phyloP scores from a whole-genome alignment of 2,888 invertebrate species.

The Eupsilia transversa region DNA sequence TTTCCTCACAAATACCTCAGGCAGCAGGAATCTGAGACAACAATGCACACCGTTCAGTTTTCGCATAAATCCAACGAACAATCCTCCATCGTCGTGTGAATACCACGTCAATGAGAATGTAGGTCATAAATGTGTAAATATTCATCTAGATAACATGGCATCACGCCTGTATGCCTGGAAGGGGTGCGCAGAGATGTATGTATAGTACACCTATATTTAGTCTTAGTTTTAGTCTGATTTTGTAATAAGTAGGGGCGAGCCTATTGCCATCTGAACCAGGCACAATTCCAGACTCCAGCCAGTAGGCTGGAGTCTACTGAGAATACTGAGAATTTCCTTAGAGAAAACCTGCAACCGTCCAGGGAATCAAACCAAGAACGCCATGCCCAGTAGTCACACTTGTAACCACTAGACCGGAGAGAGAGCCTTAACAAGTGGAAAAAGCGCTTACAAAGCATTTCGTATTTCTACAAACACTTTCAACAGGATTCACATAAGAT shows the following conservation, averaged over 20 bases:
- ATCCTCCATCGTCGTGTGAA: background rate
- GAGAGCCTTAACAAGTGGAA: background rate
- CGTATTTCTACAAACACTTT: background rate
- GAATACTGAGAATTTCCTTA: background rate
- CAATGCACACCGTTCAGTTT: conserved; percentile 15
- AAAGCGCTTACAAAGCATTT: background rate
- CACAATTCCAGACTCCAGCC: background rate
- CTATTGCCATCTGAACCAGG: background rate
- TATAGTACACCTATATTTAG: background rate
- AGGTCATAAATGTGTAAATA: background rate
- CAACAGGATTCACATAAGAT: too few species aligned
- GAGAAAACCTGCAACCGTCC: background rate
- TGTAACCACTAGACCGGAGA: background rate
- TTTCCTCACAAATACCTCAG: background rate
- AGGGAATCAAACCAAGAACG: background rate
- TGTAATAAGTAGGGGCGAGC: background rate
- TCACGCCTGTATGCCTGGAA: background rate
- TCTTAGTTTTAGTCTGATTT: background rate
- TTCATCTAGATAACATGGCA: background rate
- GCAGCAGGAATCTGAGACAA: conserved; percentile 16
- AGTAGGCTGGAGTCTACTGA: too few species aligned
- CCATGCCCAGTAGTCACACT: background rate
- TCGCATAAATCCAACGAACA: background rate
- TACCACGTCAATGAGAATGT: conserved; percentile 29
- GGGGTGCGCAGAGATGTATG: background rate